Percentiles rank a stretch among this genome's conserved stretches.
These are phyloP conservation scores for Antechinus flavipes DNA, from an alignment of 2,113 vertebrate species.

Conservation along the genomic window DNA sequence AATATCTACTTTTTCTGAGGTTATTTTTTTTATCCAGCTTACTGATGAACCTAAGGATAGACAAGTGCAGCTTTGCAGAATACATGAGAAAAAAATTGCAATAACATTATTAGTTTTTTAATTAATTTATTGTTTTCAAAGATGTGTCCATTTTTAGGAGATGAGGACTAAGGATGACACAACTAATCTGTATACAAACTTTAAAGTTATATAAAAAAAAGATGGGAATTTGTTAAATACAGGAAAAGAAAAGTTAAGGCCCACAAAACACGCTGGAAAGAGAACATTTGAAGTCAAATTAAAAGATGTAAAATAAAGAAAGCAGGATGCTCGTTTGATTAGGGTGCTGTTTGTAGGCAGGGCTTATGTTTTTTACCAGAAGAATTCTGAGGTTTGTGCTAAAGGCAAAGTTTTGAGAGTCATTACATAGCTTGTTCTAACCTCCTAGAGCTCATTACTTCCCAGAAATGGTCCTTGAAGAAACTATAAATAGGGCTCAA, in stretches of 20 bases:
- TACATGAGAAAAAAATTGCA: neutral
- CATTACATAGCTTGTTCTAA: neutral
- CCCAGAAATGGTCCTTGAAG: neutral
- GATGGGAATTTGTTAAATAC: neutral
- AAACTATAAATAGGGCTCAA: neutral
- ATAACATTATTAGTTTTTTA: neutral
- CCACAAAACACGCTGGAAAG: neutral
- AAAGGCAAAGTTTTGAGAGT: neutral
- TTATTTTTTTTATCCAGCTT: slow-evolving; percentile 35
- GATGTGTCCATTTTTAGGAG: neutral
- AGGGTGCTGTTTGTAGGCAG: neutral
- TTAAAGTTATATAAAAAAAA: neutral
- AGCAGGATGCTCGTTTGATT: neutral
- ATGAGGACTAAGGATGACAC: neutral
- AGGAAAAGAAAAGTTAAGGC: neutral
- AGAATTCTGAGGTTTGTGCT: neutral
- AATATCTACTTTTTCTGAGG: slow-evolving; percentile 5
- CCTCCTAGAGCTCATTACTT: neutral
- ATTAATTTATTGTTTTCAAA: slow-evolving; percentile 3
- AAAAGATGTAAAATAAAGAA: neutral
- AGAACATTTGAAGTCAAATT: neutral
- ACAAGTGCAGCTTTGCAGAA: neutral
- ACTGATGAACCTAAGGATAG: neutral
- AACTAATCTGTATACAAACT: neutral
- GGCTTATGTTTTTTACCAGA: neutral